Base-by-base conservation (phyloP, 2,888 invertebrate species). In the Stratiomys singularior region DNA sequence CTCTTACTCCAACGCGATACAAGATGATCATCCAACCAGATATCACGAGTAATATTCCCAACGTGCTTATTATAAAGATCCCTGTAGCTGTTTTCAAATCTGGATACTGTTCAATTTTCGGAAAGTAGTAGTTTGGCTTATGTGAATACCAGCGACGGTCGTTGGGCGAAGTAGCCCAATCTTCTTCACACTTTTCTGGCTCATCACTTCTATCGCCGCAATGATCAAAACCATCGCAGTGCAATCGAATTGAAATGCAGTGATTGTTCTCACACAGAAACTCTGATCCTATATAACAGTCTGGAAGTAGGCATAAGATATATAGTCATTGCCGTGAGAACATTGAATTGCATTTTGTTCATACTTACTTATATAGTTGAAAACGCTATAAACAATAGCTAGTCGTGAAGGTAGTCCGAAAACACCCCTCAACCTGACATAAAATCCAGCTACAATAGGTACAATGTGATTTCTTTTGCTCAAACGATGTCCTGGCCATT, bases 221-320 rank as follows among this genome's bases (percentile, higher is more conserved):
- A 76, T 94, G 93, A 86, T 94, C 93, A 81, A 93, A 92, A 7
- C 93, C 92, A 84, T 94, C 93, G 83, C 94, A 94, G 76, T 90
- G 90, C 47, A 94, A 85, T 27, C 91, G 89, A 67, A 88, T 89
- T 0, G 92, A 90, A 82, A 93, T 91, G 83, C 94, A 94, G 78
- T 93, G 89, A 82, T 91, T 90, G 84, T 94, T 93, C 77, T 90
- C 89, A 81, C 94, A 94, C 21, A 92, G 87, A 82, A 92, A 93
- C 83, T 93, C 93, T 28, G 91, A 89, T 18, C 90, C 90, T 63
- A 90, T 88, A 82, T 90, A 91, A 83, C 93, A 93, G 85, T 91
- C 92, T 93, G 82, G 11, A 85, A 83, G 76, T 80, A 76, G 72
- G 47, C n/a, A 23, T n/a, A 60, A 13, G n/a, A 28, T 64, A 30